Conservation (phyloP, 2,888 invertebrate genomes). For the Lasioglossum malachurum region DNA sequence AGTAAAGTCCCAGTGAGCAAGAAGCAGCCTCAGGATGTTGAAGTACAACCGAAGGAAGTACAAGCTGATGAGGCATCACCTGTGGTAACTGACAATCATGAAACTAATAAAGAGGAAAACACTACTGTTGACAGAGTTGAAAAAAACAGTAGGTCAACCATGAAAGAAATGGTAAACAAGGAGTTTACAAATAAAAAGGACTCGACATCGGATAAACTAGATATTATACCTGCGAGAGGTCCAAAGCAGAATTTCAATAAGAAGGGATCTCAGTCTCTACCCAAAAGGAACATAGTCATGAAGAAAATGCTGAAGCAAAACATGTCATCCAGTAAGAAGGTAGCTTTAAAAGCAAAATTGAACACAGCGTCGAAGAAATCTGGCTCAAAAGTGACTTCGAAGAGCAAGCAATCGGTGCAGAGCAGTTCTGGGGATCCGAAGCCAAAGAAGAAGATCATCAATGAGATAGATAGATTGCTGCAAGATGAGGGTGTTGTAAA, state of each 20-base stretch:
- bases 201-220: conserved; percentile 38
- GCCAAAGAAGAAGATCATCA: conserved; percentile 86
- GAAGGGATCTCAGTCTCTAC: conserved; percentile 63
- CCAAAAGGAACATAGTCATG: conserved; percentile 69
- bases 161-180: conserved; percentile 42
- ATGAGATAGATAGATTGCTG: conserved; percentile 91
- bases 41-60: background rate
- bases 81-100: conserved; percentile 25
- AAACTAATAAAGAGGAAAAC: conserved; percentile 15
- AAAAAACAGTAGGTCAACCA: conserved; percentile 16
- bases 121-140: conserved; percentile 7
- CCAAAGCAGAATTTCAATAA: conserved; percentile 64
- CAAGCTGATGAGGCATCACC: conserved; percentile 6
- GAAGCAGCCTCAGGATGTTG: conserved; percentile 47
- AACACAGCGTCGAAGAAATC: conserved; percentile 57
- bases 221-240: conserved; percentile 55
- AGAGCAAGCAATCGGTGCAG: conserved; percentile 64
- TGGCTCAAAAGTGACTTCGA: conserved; percentile 62
- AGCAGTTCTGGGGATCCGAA: conserved; percentile 66
- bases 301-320: conserved; percentile 70
- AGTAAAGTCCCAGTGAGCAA: conserved; percentile 56
- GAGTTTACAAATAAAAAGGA: conserved; percentile 41
- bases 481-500: conserved; percentile 95
- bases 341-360: conserved; percentile 65
- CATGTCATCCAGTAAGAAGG: conserved; percentile 65